Evolutionary conservation across 2,113 vertebrate species (phyloP), one percentile per base, ranked within the genome.

Genomic region (Microtus richardsoni): DNA sequence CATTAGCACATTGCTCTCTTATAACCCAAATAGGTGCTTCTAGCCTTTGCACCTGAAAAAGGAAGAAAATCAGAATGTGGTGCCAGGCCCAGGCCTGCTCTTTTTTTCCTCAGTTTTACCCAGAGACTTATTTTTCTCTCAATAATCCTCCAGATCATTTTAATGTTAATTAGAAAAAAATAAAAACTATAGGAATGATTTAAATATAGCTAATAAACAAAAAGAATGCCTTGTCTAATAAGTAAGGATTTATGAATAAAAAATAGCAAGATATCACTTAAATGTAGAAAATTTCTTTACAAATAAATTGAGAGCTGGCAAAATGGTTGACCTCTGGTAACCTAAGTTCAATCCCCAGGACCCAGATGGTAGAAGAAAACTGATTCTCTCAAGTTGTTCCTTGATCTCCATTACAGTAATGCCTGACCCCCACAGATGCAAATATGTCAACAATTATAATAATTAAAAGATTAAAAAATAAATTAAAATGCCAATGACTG

Each of bases 181-280:
- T 52, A 52, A 44, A 80, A 49, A 44, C 2, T 11, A 33, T 62
- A 85, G 22, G 13, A 85, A 77, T 71, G 3, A 75, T 58, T 87
- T 54, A n/a, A 89, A 36, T 62, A 7, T n/a, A 91, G 73, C 60
- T 62, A 94, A 73, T 36, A 54, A 92, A 80, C 41, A 33, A 73
- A 66, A 88, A 16, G 36, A n/a, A n/a, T n/a, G 60, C 1, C 4
- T 96, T 88, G 8, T 86, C 96, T 91, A 71, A n/a, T 74, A 89
- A 91, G 21, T 36, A 33, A 92, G 82, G 41, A 47, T 21, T 75
- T 77, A 41, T 7, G 22, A 79, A 58, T 89, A 10, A 93, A 95
- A 95, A 94, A 49, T 64, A 68, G 70, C 6, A 85, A 88, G 41
- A 21, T 16, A 79, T 39, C 12, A 41, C 64, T 95, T 79, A 88